Conservation (phyloP, 2,797 vertebrate species). For the Argentina silus region DNA sequence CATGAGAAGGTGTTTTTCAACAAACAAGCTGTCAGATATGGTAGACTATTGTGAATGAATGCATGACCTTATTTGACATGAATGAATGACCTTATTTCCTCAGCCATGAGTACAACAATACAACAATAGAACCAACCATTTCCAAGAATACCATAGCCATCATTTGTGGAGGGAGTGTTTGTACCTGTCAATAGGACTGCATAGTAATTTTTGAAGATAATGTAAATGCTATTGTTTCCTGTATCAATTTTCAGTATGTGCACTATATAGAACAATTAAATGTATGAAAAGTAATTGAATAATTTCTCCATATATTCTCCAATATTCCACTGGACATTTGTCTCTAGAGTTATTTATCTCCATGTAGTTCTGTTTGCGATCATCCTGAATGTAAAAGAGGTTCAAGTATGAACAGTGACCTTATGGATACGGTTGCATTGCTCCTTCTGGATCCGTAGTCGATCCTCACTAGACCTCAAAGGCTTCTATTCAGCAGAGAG, state of each 20-base stretch:
- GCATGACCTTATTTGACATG: too few relatives aligned
- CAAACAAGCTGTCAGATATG: too few relatives aligned
- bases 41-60: too few relatives aligned
- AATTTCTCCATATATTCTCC: background rate
- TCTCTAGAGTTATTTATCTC: too few relatives aligned
- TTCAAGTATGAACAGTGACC: background rate
- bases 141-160: background rate
- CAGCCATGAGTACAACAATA: too few relatives aligned
- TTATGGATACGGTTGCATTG: background rate
- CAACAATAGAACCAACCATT: background rate
- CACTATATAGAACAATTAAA: too few relatives aligned
- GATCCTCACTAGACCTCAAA: conserved; percentile 35
- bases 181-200: background rate
- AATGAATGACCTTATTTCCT: too few relatives aligned
- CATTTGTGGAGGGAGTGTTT: background rate
- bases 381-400: background rate
- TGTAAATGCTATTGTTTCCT: background rate
- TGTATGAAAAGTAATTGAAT: background rate
- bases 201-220: background rate
- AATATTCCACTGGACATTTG: background rate
- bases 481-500: conserved; percentile 46
- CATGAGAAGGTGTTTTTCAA: too few relatives aligned
- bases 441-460: background rate
- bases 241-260: background rate
- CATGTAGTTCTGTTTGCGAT: background rate